phyloP scores from a whole-genome alignment of 2,888 invertebrate genomes.

The Heteromyza rotundicornis region DNA sequence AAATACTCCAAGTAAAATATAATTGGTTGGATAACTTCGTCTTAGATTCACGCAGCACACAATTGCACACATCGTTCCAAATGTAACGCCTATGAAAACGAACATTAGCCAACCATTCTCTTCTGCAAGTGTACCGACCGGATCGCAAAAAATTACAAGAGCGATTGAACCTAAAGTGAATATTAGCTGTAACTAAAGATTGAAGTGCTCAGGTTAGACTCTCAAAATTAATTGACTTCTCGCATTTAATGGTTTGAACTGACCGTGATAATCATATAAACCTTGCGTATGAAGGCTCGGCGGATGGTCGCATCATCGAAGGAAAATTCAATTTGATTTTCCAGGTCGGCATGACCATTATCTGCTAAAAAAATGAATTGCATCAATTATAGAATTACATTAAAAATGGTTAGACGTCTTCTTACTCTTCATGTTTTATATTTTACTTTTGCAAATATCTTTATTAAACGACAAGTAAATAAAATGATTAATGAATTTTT shows the following conservation, averaged over 20 bases:
- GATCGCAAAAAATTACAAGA: conserved; percentile 1
- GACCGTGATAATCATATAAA: conserved; percentile 19
- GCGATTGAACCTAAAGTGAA: conserved; percentile 14
- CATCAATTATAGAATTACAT: too few relatives aligned
- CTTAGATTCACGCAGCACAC: conserved; percentile 81
- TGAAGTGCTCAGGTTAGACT: neutral
- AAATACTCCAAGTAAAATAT: conserved; percentile 81
- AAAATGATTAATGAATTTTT: too few relatives aligned
- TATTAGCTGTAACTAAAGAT: conserved; percentile 9
- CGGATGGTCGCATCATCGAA: conserved; percentile 36
- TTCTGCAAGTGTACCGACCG: too few relatives aligned
- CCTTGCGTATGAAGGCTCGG: conserved; percentile 42
- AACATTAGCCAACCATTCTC: too few relatives aligned
- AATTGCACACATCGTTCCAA: conserved; percentile 77
- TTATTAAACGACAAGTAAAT: too few relatives aligned
- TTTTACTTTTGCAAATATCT: too few relatives aligned
- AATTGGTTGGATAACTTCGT: conserved; percentile 81
- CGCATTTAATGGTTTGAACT: conserved; percentile 6
- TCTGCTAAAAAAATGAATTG: too few relatives aligned
- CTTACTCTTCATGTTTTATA: too few relatives aligned
- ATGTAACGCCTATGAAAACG: too few relatives aligned
- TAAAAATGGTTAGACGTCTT: too few relatives aligned
- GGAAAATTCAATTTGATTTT: conserved; percentile 29
- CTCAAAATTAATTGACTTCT: too few relatives aligned
- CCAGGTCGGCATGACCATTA: neutral